These are phyloP conservation scores for Spodoptera litura DNA, from an alignment of 1,140 invertebrate genomes.

Conservation along the genomic window DNA sequence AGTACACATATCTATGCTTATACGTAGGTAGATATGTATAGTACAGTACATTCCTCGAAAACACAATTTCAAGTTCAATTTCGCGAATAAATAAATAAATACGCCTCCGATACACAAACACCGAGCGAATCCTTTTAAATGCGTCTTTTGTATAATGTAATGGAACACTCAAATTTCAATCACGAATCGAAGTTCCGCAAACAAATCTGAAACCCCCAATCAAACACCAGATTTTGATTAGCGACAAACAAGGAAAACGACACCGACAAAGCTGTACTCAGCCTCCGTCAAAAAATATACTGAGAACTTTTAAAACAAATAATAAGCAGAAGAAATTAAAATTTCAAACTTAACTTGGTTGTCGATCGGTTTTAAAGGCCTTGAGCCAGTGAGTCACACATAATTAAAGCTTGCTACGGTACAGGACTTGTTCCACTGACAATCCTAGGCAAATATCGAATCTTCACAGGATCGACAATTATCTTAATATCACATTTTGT, in stretches of 20 bases:
- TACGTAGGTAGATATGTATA: too few species aligned
- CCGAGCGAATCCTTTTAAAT: conserved; percentile 19
- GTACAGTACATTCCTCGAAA: background rate
- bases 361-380: too few species aligned
- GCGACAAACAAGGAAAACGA: conserved; percentile 47
- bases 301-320: background rate
- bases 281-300: background rate
- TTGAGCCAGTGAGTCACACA: too few species aligned
- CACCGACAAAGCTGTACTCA: background rate
- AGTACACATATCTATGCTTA: too few species aligned
- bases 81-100: background rate
- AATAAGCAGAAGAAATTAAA: background rate
- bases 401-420: too few species aligned
- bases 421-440: too few species aligned
- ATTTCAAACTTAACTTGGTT: too few species aligned
- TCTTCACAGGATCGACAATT: too few species aligned
- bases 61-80: conserved; percentile 4
- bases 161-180: conserved; percentile 49
- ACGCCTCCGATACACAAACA: conserved; percentile 15
- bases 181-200: conserved; percentile 26
- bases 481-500: too few species aligned
- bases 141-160: conserved; percentile 32
- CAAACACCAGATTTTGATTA: conserved; percentile 45
- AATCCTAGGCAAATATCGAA: too few species aligned
- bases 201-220: conserved; percentile 33